Evolutionary conservation across 1,140 invertebrate genomes (phyloP).

Genomic region (Diorhabda elongata): DNA sequence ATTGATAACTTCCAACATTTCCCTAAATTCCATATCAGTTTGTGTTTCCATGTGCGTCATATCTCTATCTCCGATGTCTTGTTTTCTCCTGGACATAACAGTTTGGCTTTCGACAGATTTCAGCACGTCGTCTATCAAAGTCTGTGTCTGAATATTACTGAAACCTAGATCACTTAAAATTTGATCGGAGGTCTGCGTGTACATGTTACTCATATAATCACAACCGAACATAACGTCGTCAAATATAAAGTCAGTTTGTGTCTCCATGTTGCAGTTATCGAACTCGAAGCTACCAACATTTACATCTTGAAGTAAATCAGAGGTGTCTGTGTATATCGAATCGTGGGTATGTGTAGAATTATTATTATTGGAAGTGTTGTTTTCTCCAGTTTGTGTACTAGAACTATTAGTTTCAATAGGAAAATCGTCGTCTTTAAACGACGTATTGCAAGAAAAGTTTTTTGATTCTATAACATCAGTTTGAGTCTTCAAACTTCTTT

Average conservation of each 20-base stretch:
- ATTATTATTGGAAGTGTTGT: conserved; percentile 22
- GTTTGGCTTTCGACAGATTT: conserved; percentile 45
- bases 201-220: conserved; percentile 53
- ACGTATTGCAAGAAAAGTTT: conserved; percentile 41
- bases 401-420: conserved; percentile 35
- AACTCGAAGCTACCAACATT: conserved; percentile 44
- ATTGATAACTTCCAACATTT: conserved; percentile 44
- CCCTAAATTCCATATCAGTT: conserved; percentile 41
- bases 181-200: conserved; percentile 59
- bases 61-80: conserved; percentile 27
- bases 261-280: conserved; percentile 55
- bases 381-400: conserved; percentile 36
- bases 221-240: conserved; percentile 39
- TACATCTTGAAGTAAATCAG: conserved; percentile 30
- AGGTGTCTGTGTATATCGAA: conserved; percentile 35
- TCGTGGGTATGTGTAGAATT: conserved; percentile 32
- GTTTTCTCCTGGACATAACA: conserved; percentile 31
- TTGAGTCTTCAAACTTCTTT: conserved; percentile 37
- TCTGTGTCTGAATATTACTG: conserved; percentile 60
- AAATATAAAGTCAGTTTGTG: conserved; percentile 54
- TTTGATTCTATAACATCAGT: conserved; percentile 30
- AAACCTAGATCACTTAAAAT: conserved; percentile 53
- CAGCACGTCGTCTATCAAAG: conserved; percentile 43
- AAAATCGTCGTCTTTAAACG: conserved; percentile 33
- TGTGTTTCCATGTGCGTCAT: conserved; percentile 44